phyloP scores from a whole-genome alignment of 2,888 invertebrate species.

The Rhynchonema sp. region DNA sequence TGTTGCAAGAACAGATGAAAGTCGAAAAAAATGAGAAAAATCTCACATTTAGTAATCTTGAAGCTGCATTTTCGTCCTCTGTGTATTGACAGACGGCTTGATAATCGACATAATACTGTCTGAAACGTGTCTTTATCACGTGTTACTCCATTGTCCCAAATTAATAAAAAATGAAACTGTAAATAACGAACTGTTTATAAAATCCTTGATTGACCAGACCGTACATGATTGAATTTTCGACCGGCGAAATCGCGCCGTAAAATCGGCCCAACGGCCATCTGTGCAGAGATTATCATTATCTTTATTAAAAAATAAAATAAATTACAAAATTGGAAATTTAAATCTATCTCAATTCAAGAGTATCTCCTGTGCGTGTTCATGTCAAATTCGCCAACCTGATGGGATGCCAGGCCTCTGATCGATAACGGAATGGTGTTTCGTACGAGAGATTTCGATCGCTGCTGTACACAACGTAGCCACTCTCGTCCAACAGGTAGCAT shows the following conservation, averaged over 20 bases:
- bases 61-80: background rate
- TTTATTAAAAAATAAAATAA: no score
- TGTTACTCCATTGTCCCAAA: no score
- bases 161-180: background rate
- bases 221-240: background rate
- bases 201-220: background rate
- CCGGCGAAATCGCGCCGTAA: background rate
- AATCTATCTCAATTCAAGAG: no score
- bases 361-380: background rate
- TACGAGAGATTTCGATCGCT: background rate
- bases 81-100: background rate
- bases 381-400: no score
- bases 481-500: slow-evolving; percentile 24
- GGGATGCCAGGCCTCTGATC: no score
- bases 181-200: background rate
- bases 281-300: no score
- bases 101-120: background rate
- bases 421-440: background rate
- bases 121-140: no score
- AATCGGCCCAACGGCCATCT: background rate
- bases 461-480: slow-evolving; percentile 22
- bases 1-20: no score
- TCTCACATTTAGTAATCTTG: background rate
- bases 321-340: no score
- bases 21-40: no score